phyloP scores from a whole-genome alignment of 2,888 invertebrate genomes.

The Hypsopygia costalis region DNA sequence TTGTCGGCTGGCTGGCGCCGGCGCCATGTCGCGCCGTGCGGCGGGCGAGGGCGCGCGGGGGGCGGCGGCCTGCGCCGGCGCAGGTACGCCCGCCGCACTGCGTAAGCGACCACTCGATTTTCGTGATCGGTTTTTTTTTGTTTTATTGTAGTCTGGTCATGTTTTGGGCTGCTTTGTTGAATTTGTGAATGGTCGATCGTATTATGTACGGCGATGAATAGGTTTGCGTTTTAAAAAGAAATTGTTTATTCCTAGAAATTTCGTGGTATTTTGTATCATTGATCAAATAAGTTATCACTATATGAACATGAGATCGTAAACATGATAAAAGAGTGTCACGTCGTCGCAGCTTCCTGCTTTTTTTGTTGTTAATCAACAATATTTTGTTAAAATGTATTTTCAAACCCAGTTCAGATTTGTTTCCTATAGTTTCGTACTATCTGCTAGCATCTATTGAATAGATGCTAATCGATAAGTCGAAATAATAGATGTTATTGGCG shows the following conservation, averaged over 20 bases:
- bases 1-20: slow-evolving; percentile 77
- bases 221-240: slow-evolving; percentile 33
- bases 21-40: slow-evolving; percentile 69
- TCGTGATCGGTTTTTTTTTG: slow-evolving; percentile 65
- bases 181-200: slow-evolving; percentile 67
- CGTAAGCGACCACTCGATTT: slow-evolving; percentile 68
- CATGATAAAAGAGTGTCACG: not conserved
- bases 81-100: slow-evolving; percentile 64
- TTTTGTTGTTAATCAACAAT: not conserved
- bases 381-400: not conserved
- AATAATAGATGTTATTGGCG: no score
- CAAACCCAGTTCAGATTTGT: not conserved
- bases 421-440: slow-evolving; percentile 26
- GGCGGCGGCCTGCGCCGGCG: slow-evolving; percentile 42
- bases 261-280: slow-evolving; percentile 17
- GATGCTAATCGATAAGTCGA: no score
- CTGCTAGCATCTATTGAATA: slow-evolving; percentile 40
- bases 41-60: slow-evolving; percentile 28
- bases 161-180: slow-evolving; percentile 70
- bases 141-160: slow-evolving; percentile 67
- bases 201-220: slow-evolving; percentile 37
- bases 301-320: not conserved
- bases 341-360: not conserved
- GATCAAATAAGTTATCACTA: slow-evolving; percentile 18
- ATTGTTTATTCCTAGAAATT: slow-evolving; percentile 40